Evolutionary conservation across 2,888 invertebrate genomes (phyloP).

Genomic region (Morinoia aosen): DNA sequence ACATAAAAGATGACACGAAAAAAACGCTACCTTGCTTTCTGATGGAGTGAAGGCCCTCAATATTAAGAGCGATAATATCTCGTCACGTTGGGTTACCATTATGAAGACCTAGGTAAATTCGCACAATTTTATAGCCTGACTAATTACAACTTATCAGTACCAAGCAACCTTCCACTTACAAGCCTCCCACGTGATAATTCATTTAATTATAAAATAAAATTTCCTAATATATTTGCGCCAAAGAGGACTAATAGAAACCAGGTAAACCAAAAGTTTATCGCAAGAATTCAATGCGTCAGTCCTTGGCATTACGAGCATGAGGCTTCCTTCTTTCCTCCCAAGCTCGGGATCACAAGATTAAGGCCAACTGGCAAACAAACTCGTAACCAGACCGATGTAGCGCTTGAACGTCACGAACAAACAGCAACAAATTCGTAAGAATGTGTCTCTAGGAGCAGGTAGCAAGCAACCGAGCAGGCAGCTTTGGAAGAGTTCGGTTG

Average conservation of each 20-base stretch:
- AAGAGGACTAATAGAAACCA: neutral
- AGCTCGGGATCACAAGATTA: constrained; percentile 24
- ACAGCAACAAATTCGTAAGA: neutral
- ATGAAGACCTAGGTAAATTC: neutral
- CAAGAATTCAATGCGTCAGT: neutral
- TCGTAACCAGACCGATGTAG: neutral
- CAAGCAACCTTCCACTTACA: neutral
- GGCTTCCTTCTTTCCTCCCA: neutral
- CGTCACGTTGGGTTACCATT: neutral
- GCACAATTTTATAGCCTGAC: neutral
- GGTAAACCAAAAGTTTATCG: neutral
- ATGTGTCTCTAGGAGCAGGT: neutral
- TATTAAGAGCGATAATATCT: neutral
- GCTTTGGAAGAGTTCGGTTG: neutral
- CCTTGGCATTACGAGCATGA: neutral
- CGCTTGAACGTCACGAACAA: neutral
- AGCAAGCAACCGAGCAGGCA: neutral
- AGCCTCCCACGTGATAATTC: neutral
- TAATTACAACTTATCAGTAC: neutral
- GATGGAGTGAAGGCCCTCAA: neutral
- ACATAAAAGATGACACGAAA: too few species aligned
- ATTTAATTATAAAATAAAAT: neutral
- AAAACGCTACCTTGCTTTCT: neutral
- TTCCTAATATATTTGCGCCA: neutral
- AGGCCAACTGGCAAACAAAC: constrained; percentile 8